Evolutionary conservation across 92 coral and sea anemone genomes (phyloP), one percentile per base, ranked within the genome.

Genomic region (Chrysogorgia sp.): DNA sequence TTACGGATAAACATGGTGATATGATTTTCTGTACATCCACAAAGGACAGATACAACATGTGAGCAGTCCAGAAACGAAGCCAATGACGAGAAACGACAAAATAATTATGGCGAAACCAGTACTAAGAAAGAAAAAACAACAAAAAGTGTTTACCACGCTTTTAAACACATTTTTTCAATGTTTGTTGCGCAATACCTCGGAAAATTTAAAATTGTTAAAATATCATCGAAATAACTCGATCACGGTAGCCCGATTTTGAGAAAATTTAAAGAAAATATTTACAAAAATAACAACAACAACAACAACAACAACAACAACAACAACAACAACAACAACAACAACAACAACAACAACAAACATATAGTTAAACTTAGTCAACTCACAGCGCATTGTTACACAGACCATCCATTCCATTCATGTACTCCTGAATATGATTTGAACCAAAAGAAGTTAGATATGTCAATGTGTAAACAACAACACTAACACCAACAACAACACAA

Each of bases 381-480:
- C 53, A 71, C 78, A 71, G 78, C 4, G 78, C n/a, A 7, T 29
- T 71, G 3, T 31, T 34, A 22, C 78, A 71, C 63, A 71, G 53
- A 1, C 78, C 48, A 10, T 71, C 63, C 78, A 71, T 71, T 12
- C 63, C 78, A 7, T 71, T 19, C 48, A 71, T 50, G 48, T 71
- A 71, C 25, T 71, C 78, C 78, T 64, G 34, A 32, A 10, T 34
- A 47, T 22, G n/a, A 69, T 31, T 23, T 37, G 26, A 10, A 37
- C 2, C 5, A 37, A 37, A 37, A 37, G 43, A 37, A 37, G 12
- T 37, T 4, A 37, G 12, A 37, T 4, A 5, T 4, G 43, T 5
- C 43, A 5, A 37, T 37, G 43, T 37, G 12, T 4, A 37, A 37
- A 37, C 5, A 37, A 4, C 12, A 37, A 37, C 5, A 4, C 5